Evolutionary conservation across 1,140 invertebrate genomes (phyloP).

Genomic region (Listronotus oregonensis): DNA sequence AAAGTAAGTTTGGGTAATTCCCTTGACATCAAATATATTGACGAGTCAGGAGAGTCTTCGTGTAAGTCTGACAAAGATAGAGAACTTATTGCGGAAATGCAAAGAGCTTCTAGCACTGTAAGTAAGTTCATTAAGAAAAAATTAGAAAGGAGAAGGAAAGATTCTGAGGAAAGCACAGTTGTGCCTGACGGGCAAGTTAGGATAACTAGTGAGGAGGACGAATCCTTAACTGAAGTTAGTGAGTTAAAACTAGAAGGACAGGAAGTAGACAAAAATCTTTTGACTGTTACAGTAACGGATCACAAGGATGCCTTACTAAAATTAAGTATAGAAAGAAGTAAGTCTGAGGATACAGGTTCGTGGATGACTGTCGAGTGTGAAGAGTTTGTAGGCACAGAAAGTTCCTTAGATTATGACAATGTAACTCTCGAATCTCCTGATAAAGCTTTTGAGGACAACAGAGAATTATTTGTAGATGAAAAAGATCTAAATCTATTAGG

Average conservation of each 20-base stretch:
- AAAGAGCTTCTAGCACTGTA: constrained; percentile 50
- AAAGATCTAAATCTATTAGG: constrained; percentile 55
- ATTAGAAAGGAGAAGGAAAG: constrained; percentile 50
- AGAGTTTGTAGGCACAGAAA: constrained; percentile 62
- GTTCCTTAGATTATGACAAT: constrained; percentile 57
- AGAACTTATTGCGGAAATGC: constrained; percentile 51
- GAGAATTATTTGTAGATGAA: constrained; percentile 49
- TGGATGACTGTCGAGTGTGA: constrained; percentile 68
- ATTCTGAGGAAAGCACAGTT: constrained; percentile 56
- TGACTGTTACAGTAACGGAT: constrained; percentile 51
- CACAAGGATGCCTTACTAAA: constrained; percentile 55
- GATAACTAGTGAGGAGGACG: constrained; percentile 67
- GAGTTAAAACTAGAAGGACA: constrained; percentile 58
- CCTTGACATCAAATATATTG: constrained; percentile 55
- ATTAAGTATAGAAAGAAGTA: constrained; percentile 59
- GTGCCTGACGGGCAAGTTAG: constrained; percentile 55
- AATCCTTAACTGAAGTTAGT: constrained; percentile 67
- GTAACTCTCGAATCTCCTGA: constrained; percentile 50
- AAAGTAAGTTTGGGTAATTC: constrained; percentile 54
- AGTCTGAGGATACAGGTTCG: constrained; percentile 66
- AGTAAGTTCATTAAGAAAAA: constrained; percentile 50
- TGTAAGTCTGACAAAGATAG: constrained; percentile 53
- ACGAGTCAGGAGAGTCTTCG: constrained; percentile 54
- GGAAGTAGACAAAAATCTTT: constrained; percentile 44
- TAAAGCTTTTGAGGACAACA: constrained; percentile 54